A percentile compares a stretch with the other conserved stretches of the same genome.
These are phyloP conservation scores for Cassiopea andromeda DNA, from an alignment of 30 jellyfish, hydroid and myxozoan genomes.

Conservation along the genomic window DNA sequence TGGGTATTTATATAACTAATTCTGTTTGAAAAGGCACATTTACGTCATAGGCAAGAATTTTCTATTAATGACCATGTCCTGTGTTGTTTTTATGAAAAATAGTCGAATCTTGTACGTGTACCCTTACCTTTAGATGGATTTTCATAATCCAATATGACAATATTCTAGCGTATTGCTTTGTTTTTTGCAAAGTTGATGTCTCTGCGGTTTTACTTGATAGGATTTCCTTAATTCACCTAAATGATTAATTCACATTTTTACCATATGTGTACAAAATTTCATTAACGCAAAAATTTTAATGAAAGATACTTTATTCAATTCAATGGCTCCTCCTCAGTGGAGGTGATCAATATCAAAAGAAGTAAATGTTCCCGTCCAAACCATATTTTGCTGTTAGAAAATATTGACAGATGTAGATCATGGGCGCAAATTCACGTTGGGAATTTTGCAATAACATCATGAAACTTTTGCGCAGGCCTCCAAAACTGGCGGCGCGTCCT, in stretches of 20 bases:
- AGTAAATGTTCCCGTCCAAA: not conserved
- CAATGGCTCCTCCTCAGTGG: not conserved
- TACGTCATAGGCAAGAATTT: not conserved
- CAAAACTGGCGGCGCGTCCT: too few species aligned
- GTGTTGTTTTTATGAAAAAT: not conserved
- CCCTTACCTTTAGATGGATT: not conserved
- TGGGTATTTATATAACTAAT: too few species aligned
- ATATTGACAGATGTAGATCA: too few species aligned
- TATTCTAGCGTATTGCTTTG: not conserved
- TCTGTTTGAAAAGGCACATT: too few species aligned
- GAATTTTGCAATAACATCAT: not conserved
- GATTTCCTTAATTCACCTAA: not conserved
- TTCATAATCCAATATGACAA: not conserved
- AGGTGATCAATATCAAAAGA: not conserved
- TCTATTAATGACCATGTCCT: too few species aligned
- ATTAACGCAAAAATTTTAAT: slow-evolving; percentile 1
- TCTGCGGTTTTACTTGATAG: not conserved
- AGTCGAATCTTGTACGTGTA: not conserved
- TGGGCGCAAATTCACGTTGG: not conserved
- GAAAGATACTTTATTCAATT: not conserved
- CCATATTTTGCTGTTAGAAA: not conserved
- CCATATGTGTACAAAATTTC: not conserved
- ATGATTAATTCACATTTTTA: not conserved
- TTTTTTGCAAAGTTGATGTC: not conserved
- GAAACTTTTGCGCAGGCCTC: too few species aligned